Base-by-base conservation (phyloP, 2,797 vertebrate species). In the Varecia variegata region DNA sequence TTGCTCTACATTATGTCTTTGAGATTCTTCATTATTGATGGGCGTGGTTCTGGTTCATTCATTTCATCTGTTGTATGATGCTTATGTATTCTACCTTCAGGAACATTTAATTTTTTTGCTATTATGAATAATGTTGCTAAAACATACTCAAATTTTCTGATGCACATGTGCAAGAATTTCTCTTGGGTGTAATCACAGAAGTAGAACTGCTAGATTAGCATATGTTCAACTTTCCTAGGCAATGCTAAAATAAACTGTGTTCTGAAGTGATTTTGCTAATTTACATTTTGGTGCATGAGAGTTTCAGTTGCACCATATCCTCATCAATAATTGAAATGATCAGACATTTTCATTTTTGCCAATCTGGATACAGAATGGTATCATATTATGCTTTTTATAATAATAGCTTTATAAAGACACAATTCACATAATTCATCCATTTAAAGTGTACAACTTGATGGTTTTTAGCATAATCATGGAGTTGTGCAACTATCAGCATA, bases 101-200 rank as follows among this genome's bases (percentile, higher is more conserved):
- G 43, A 91, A 32, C 82, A 82, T 56, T 87, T 82, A 21, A 58
- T 76, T 77, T 56, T 47, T 85, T 86, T 65, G 18, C 10, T 62
- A 13, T 76, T 74, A 60, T 67, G 27, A 93, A n/a, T 3, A 74
- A 77, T 54, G 30, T 43, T 88, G 27, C 56, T 70, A 71, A 77
- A 85, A 65, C 27, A 77, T 45, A 35, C 54, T 88, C 85, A 60
- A 2, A 77, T 92, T 95, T 93, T 85, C 88, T 92, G n/a, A 17
- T 47, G 3, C 50, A 54, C 18, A 6, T 25, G 32, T 54, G 87
- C 21, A 90, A 76, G 12, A 92, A 67, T 82, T 92, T 92, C 45
- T 70, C 83, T 76, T 74, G 52, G n/a, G n/a, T 68, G 12, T 81
- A 56, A 81, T 85, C n/a, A 76, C 83, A 89, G 70, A 83, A 9